Conservation (phyloP, 2,113 vertebrate genomes). For the Melospiza melodia region DNA sequence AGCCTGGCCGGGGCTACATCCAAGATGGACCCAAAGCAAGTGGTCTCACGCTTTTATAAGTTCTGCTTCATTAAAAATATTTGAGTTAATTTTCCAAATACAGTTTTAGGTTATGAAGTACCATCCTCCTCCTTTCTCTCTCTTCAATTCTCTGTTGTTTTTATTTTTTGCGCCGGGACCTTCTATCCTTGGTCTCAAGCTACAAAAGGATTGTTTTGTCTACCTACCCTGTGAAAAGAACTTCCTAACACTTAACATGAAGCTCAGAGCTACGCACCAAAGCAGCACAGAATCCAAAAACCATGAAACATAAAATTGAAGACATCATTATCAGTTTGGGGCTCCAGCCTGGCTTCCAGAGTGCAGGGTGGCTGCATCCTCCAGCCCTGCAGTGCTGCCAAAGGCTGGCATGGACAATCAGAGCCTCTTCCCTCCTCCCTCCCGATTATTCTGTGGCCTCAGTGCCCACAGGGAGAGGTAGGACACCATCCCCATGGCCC, state of each 20-base stretch:
- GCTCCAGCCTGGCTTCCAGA: not conserved
- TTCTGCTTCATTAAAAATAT: not conserved
- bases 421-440: not conserved
- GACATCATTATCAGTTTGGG: not conserved
- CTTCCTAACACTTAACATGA: not conserved
- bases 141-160: not conserved
- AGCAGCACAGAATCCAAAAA: not conserved
- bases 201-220: not conserved
- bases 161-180: not conserved
- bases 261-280: not conserved
- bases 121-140: not conserved
- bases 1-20: not conserved
- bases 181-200: not conserved
- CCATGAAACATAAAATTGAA: not conserved
- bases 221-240: not conserved
- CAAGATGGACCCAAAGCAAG: not conserved
- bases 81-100: not conserved
- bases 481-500: fast-evolving
- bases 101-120: not conserved
- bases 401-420: fast-evolving
- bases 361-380: not conserved
- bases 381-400: not conserved
- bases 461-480: not conserved
- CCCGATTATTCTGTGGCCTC: fast-evolving
- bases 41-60: not conserved